Evolutionary conservation across 2,113 vertebrate species (phyloP), one percentile per base, ranked within the genome.

Genomic region (Galbula dea): DNA sequence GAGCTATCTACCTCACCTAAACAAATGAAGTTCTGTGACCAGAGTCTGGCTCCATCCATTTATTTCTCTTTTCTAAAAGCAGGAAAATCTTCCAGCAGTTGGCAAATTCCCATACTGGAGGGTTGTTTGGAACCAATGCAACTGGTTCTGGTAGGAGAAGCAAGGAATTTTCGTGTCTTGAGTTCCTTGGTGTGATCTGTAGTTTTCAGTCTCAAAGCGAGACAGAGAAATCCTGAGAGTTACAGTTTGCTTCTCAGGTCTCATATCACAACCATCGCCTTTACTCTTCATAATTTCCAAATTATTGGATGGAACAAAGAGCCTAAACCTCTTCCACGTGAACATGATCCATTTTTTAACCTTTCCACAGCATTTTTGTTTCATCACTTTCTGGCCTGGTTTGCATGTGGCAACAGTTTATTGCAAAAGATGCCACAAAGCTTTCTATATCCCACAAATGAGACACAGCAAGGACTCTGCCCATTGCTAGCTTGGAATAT

Each of bases 271-370:
- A 26, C 8, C 34, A 16, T 63, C 93, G 83, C 95, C 86, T 88
- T 92, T 93, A 66, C 26, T 93, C 89, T 80, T 89, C 82, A 73
- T 90, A 23, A 68, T 92, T 93, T 90, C 68, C 73, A 34, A 88
- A 90, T 11, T 55, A 19, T 75, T 74, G n/a, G 52, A 32, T 18
- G 19, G 39, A 75, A 83, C 23, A 88, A 89, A 63, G 55, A 83
- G 36, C 39, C 46, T 57, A 72, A 46, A 32, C 48, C 11, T 41
- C 5, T 93, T 93, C 83, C 74, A 59, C 16, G 37, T 48, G 9
- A 91, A 76, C 10, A 29, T 24, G 32, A 12, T 63, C 24, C 21
- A 4, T 14, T 7, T 7, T 63, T 12, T 63, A 20, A 10, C 19
- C 67, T 77, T 88, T 88, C 88, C 45, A 32, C 9, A 37, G 65